phyloP scores from a whole-genome alignment of 2,113 vertebrate genomes.

The Madoqua kirkii region DNA sequence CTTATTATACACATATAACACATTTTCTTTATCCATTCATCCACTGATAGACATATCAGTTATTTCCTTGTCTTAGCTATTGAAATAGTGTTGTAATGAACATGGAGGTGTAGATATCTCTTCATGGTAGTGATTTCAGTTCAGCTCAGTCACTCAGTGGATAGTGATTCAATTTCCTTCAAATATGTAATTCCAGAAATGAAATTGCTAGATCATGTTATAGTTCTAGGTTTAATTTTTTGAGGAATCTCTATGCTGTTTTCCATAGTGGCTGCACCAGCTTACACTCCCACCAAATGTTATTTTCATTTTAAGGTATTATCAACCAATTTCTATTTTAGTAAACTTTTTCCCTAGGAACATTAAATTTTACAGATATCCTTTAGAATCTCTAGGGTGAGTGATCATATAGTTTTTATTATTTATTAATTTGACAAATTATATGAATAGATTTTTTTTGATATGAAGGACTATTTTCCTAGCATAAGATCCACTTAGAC shows the following conservation, averaged over 20 bases:
- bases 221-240: not conserved
- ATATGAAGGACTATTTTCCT: not conserved
- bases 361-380: not conserved
- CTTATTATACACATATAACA: not conserved
- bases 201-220: not conserved
- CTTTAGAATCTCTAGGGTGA: not conserved
- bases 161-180: not conserved
- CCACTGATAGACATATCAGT: not conserved
- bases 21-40: not conserved
- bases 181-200: not conserved
- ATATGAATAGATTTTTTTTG: not conserved
- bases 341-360: not conserved
- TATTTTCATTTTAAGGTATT: not conserved
- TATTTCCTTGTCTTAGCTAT: not conserved
- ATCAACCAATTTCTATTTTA: not conserved
- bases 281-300: not conserved
- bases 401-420: not conserved
- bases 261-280: not conserved
- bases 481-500: not conserved
- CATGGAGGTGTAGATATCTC: not conserved
- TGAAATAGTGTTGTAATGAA: not conserved
- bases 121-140: not conserved
- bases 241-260: not conserved
- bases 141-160: not conserved
- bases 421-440: not conserved